Percentiles rank a stretch among this genome's conserved stretches.
Conservation (phyloP, 92 coral and sea anemone genomes). For the Porites divaricata region DNA sequence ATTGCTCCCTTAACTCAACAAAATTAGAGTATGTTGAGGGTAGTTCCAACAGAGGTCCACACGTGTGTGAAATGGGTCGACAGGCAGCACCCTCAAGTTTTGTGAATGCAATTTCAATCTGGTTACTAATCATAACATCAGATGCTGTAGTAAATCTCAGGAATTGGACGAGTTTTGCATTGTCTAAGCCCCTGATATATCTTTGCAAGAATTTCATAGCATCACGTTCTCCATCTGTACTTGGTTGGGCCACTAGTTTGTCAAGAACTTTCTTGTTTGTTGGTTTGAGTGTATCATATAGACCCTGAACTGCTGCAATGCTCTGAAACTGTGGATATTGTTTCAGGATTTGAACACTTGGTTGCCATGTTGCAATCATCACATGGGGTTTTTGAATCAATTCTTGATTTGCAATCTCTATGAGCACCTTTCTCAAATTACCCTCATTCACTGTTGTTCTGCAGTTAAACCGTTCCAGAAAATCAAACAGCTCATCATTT, state of each 20-base stretch:
- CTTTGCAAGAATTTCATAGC: constrained; percentile 44
- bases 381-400: no score
- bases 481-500: constrained; percentile 56
- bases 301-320: constrained; percentile 14
- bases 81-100: constrained; percentile 36
- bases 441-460: constrained; percentile 33
- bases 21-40: constrained; percentile 60
- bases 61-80: constrained; percentile 59
- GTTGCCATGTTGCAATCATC: no score
- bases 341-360: no score
- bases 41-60: constrained; percentile 57
- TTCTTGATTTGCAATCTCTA: no score
- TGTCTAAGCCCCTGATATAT: constrained; percentile 53
- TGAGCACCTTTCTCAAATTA: no score
- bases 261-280: constrained; percentile 21
- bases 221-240: constrained; percentile 65
- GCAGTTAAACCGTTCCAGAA: constrained; percentile 63
- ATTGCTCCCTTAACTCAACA: no score
- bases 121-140: constrained; percentile 39
- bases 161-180: constrained; percentile 43
- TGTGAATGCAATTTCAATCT: constrained; percentile 41
- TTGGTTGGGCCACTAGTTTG: constrained; percentile 2
- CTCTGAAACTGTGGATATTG: constrained; percentile 38
- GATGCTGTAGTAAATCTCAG: constrained; percentile 60
- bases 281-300: constrained; percentile 52